Base-by-base conservation (phyloP, 92 coral and sea anemone genomes). In the Porites evermanni region DNA sequence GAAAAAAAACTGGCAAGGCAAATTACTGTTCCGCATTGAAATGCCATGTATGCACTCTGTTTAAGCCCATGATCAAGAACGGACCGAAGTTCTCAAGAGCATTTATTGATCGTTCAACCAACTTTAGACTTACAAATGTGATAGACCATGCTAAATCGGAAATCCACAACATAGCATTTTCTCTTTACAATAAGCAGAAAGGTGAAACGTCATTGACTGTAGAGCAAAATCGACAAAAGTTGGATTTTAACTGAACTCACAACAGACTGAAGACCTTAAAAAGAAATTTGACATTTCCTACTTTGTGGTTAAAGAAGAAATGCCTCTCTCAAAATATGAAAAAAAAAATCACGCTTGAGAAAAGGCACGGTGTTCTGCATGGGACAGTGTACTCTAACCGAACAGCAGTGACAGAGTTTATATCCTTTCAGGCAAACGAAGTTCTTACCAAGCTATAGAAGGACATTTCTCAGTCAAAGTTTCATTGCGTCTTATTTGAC, bases 401-500 rank as follows among this genome's bases (percentile, higher is more conserved):
- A 5, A 29, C 50, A 23, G 52, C 73, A 69, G 50, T 21, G 14
- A 50, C 53, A 24, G 73, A 24, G 7, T 69, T 69, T 32, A 6
- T 69, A 2, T 69, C 73, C 4, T 29, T 24, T 29, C 47, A 24
- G 24, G 53, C 73, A 8, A 13, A 13, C 9, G 16, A 69, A 29
- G 44, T 69, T 7, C 23, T 19, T 19, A 13, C 13, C 6, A 11
- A 69, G 51, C 73, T 69, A 13, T 23, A 52, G 17, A 23, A 26
- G 14, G 53, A 69, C 47, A 1, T 69, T 24, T 16, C 47, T 29
- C 26, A 29, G 32, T 9, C 73, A 69, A 69, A 69, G 73, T 69
- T 69, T 24, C 77, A 86, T 23, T 86, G 90, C 68, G 67, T 90
- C 72, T 53, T 90, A 23, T 90, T 90, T 81, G 90, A 90, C 82